These are phyloP conservation scores for Synergus itoensis DNA, from an alignment of 2,888 invertebrate species.

Conservation along the genomic window DNA sequence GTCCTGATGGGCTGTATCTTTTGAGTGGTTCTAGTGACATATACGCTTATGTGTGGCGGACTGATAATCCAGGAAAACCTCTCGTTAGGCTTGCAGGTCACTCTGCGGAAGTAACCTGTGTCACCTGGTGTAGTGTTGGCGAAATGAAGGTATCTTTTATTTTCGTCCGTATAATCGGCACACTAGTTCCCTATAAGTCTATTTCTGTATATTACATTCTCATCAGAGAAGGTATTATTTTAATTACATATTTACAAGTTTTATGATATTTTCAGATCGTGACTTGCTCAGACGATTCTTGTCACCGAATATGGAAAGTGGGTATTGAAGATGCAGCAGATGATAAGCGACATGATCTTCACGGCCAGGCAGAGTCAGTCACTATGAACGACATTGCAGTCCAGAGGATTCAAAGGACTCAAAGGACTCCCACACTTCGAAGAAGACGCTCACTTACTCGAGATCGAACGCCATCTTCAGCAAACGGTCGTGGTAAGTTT, in stretches of 20 bases:
- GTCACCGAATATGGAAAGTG: slow-evolving; percentile 88
- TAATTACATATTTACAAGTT: slow-evolving; percentile 10
- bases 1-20: slow-evolving; percentile 89
- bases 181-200: too few species aligned
- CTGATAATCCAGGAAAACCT: slow-evolving; percentile 82
- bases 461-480: slow-evolving; percentile 65
- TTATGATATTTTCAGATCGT: slow-evolving; percentile 79
- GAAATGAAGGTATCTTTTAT: slow-evolving; percentile 78
- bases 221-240: too few species aligned
- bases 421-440: slow-evolving; percentile 69
- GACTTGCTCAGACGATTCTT: slow-evolving; percentile 91
- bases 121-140: slow-evolving; percentile 85
- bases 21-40: slow-evolving; percentile 94
- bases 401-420: slow-evolving; percentile 65
- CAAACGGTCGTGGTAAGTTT: slow-evolving; percentile 59
- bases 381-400: slow-evolving; percentile 54
- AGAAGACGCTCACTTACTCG: slow-evolving; percentile 57
- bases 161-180: background rate
- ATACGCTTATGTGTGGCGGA: slow-evolving; percentile 92
- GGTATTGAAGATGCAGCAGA: slow-evolving; percentile 79
- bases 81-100: slow-evolving; percentile 87
- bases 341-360: slow-evolving; percentile 74
- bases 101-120: slow-evolving; percentile 91
- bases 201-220: too few species aligned
- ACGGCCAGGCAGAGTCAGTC: slow-evolving; percentile 79